A percentile compares a stretch with the other conserved stretches of the same genome.
These are phyloP conservation scores for Lamellibrachia columna DNA, from an alignment of 2,888 invertebrate species.

Conservation along the genomic window DNA sequence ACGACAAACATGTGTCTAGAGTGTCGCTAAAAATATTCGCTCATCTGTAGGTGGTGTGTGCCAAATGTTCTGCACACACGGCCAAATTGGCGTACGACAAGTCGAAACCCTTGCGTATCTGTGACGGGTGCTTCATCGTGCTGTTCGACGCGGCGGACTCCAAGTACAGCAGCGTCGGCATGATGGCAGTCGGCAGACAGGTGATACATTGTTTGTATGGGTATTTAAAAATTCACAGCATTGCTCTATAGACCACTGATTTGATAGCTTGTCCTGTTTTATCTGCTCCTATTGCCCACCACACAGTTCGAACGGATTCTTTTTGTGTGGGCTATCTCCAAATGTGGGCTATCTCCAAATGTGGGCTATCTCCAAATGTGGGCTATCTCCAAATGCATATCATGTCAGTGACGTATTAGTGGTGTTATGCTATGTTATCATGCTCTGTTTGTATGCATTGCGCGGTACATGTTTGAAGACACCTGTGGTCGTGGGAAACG, in stretches of 20 bases:
- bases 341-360: not conserved
- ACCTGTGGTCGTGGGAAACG: too few species aligned
- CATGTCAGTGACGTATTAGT: not conserved
- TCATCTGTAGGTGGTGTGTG: constrained; percentile 32
- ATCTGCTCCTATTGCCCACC: too few species aligned
- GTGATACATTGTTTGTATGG: not conserved
- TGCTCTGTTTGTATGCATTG: not conserved
- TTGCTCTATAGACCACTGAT: too few species aligned
- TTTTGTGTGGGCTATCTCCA: not conserved
- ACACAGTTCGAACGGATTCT: too few species aligned
- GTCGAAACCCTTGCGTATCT: constrained; percentile 14
- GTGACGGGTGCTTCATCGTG: constrained; percentile 27
- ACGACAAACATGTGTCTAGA: not conserved
- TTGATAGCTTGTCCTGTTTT: too few species aligned
- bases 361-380: not conserved
- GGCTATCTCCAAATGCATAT: not conserved
- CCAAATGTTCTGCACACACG: constrained; percentile 30
- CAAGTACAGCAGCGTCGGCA: constrained; percentile 22
- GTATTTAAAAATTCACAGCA: too few species aligned
- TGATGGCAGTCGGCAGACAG: constrained; percentile 14
- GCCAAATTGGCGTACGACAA: constrained; percentile 22
- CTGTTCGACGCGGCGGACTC: constrained; percentile 21
- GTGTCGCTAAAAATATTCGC: not conserved
- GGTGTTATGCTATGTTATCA: not conserved
- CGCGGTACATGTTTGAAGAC: not conserved